phyloP scores from a whole-genome alignment of 2,113 vertebrate genomes.

The Leucopsar rothschildi region DNA sequence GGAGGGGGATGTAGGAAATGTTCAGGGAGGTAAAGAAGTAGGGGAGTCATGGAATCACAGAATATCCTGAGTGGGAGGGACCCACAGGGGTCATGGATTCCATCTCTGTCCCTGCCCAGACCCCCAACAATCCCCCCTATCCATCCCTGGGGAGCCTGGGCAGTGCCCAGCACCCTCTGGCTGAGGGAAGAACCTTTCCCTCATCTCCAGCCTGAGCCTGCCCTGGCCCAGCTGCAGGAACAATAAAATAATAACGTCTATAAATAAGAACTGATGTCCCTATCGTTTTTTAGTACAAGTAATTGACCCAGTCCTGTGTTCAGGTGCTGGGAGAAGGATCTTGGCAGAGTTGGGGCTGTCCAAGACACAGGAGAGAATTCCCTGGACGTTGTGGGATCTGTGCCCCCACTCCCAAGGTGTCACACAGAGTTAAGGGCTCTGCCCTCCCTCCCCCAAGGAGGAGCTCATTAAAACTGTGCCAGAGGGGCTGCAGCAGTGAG shows the following conservation, averaged over 20 bases:
- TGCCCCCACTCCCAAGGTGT: fast-evolving
- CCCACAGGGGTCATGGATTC: no score
- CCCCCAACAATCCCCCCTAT: fast-evolving
- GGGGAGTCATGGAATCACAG: background rate
- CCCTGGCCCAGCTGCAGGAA: background rate
- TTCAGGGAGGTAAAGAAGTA: background rate
- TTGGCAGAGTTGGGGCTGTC: background rate
- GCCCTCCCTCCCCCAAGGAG: background rate
- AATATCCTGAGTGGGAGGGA: background rate
- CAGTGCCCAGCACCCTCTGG: background rate
- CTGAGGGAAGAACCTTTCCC: background rate
- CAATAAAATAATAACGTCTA: background rate
- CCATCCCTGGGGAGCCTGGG: background rate
- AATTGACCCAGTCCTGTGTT: background rate
- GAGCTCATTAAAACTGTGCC: background rate
- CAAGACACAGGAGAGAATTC: background rate
- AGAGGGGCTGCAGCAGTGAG: background rate
- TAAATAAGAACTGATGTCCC: background rate
- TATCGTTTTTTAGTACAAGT: no score
- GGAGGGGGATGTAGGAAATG: background rate
- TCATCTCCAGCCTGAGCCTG: background rate
- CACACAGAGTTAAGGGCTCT: background rate
- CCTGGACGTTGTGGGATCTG: background rate
- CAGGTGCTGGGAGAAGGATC: background rate
- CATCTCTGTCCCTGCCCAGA: fast-evolving